Base-by-base conservation (phyloP, 2,888 invertebrate species). In the Pogonocherus hispidulus region DNA sequence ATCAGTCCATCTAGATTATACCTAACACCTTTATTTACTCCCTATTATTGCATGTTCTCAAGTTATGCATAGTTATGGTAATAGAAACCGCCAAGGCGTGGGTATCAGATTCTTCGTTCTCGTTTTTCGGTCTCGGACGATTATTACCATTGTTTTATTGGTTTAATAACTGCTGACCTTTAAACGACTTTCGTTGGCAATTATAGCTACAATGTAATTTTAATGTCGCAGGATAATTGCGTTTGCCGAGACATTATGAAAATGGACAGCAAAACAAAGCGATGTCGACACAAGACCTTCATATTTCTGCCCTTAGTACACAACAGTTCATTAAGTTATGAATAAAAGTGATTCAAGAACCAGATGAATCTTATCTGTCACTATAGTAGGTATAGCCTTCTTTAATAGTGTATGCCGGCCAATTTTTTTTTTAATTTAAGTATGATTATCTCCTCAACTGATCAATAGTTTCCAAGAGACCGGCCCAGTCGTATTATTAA, bases 61-160 rank as follows among this genome's bases (percentile, higher is more conserved):
- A 27, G 27, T 27, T 41, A 41, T 41, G 41, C 41, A 41, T 41
- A 41, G 41, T 41, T 41, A 41, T 41, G 41, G 41, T 41, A 41
- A 41, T 41, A 14, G 41, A n/a, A 41, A 41, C 41, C 2, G 14
- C 37, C 27, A 5, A 3, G 3, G n/a, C 41, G 41, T 3, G 41
- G 14, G 14, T 41, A 14, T 27, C 14, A 37, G 41, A 41, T 41
- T 14, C 41, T 37, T 11, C 11, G 37, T 41, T 9, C 16, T n/a
- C 14, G n/a, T 41, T 41, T 37, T 41, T 41, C 41, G 2, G 3
- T 41, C 41, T 41, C 5, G 14, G 41, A 5, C 41, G 41, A 14
- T n/a, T 41, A 41, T 41, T 8, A 41, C 14, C 41, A 41, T 41
- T 41, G 2, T 41, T 41, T 41, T 41, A 41, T 41, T 41, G n/a